Base-by-base conservation (phyloP, 2,113 vertebrate species). In the Protobothrops mucrosquamatus region DNA sequence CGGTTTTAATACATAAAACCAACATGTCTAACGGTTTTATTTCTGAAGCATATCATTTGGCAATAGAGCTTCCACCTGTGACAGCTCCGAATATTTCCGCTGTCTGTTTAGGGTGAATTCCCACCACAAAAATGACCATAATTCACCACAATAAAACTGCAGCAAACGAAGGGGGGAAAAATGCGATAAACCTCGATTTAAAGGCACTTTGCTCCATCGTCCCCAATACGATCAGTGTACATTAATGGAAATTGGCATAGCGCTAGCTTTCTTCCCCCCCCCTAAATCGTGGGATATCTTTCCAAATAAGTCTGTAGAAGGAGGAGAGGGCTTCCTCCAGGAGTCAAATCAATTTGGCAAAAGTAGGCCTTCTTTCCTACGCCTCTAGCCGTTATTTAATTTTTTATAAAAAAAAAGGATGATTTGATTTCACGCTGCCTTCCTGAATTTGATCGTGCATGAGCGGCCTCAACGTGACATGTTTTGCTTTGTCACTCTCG, bases 1-100 rank as follows among this genome's bases (percentile, higher is more conserved):
- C 97, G 92, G 97, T 96, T 97, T 98, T 97, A 98, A 98, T 98
- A 98, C 97, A 97, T 97, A 97, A 98, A 98, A 96, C 96, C 97
- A 96, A 97, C 95, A 95, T 64, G 94, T 97, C 97, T 96, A 88
- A 95, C 96, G 96, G 96, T 96, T 92, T 96, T 96, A 97, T 39
- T 94, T 95, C 93, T 85, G 11, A 86, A 96, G 94, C 94, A 91
- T 95, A 96, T 54, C 93, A 96, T 94, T 97, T 93, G 95, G 93
- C 97, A 96, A 97, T 94, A 93, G 96, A 95, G 94, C 91, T 96
- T 89, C 93, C 93, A 93, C 94, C 51, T 56, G 95, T 94, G 96
- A 95, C 96, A 96, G 96, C 94, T 96, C 96, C 87, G 81, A 94
- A 96, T 95, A 97, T 97, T 97, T 92, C 91, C 59, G n/a, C 92